These are phyloP conservation scores for Drosophila austrosaltans DNA, from an alignment of 2,888 invertebrate genomes.

Conservation along the genomic window DNA sequence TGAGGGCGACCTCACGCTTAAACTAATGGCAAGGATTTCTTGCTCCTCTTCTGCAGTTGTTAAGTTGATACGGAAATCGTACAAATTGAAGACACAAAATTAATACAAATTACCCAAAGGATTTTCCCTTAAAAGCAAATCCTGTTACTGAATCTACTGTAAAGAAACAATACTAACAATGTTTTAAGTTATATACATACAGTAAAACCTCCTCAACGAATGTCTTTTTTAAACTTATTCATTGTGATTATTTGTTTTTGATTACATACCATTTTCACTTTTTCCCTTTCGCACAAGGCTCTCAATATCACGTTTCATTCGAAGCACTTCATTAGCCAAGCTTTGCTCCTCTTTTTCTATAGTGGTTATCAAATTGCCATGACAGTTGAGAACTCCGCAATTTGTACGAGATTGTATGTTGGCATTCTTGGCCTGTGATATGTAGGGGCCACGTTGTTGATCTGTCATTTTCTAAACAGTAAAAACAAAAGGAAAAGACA, in stretches of 20 bases:
- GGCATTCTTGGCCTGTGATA: conserved; percentile 62
- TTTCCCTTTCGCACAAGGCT: conserved; percentile 62
- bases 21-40: too few species aligned
- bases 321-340: conserved; percentile 50
- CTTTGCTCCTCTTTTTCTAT: conserved; percentile 62
- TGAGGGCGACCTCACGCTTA: too few species aligned
- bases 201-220: too few species aligned
- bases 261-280: conserved; percentile 60
- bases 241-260: neutral
- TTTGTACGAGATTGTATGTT: conserved; percentile 16
- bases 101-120: too few species aligned
- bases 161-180: too few species aligned
- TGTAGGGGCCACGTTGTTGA: conserved; percentile 72
- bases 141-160: too few species aligned
- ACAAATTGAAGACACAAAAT: too few species aligned
- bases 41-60: too few species aligned
- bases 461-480: conserved; percentile 67
- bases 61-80: too few species aligned
- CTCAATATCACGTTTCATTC: conserved; percentile 77
- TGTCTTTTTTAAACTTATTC: too few species aligned
- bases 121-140: too few species aligned
- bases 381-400: conserved; percentile 65
- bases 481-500: neutral
- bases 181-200: too few species aligned
- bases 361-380: conserved; percentile 63